Evolutionary conservation across 2,888 invertebrate genomes (phyloP).

Genomic region (Metacarcinus magister): DNA sequence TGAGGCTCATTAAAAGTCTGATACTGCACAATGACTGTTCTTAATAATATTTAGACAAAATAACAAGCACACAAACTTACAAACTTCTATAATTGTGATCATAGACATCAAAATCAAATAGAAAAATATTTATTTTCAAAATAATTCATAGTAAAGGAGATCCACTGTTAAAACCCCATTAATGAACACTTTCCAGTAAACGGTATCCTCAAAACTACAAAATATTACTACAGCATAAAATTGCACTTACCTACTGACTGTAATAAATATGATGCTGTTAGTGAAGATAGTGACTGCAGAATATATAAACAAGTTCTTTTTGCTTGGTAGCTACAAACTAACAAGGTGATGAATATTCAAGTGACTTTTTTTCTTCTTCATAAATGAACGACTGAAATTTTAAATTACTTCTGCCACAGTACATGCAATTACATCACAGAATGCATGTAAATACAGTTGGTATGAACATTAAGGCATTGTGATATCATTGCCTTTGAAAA

Average conservation of each 20-base stretch:
- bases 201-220: background rate
- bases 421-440: background rate
- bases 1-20: background rate
- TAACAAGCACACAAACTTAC: background rate
- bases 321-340: background rate
- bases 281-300: background rate
- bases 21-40: background rate
- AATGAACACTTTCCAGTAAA: background rate
- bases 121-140: background rate
- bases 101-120: background rate
- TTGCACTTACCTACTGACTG: background rate
- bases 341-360: background rate
- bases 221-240: background rate
- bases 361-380: background rate
- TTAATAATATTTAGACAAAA: background rate
- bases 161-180: background rate
- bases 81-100: background rate
- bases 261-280: background rate
- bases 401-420: background rate
- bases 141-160: conserved; percentile 15
- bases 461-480: background rate
- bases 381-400: background rate
- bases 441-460: background rate
- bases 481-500: background rate
- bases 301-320: background rate